Percentiles rank a stretch among this genome's conserved stretches.
phyloP scores from a whole-genome alignment of 2,113 vertebrate genomes.

The Hippolais icterina region DNA sequence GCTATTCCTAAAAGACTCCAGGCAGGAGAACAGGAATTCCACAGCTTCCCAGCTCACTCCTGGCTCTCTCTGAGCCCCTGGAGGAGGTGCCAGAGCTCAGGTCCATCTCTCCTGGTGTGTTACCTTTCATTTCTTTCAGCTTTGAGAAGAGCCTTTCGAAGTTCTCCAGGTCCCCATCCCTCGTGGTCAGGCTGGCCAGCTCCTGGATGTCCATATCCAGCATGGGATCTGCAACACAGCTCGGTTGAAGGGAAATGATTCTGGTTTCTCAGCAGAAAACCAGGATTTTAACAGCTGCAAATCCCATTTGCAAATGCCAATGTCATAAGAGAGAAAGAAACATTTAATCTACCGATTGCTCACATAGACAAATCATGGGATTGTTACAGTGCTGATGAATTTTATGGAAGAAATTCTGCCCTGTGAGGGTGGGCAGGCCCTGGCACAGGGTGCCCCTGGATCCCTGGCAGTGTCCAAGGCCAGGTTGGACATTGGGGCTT shows the following conservation, averaged over 20 bases:
- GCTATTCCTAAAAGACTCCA: background rate
- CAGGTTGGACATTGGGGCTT: background rate
- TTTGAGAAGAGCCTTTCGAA: constrained; percentile 95
- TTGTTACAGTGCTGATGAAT: background rate
- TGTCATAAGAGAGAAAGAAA: background rate
- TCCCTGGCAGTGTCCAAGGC: background rate
- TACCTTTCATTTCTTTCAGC: constrained; percentile 99
- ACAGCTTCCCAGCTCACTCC: background rate
- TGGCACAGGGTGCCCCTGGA: background rate
- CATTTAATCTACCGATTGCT: background rate
- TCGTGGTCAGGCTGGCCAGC: constrained; percentile 91
- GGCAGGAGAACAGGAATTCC: background rate
- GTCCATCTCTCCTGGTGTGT: rapidly evolving
- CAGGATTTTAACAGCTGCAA: background rate
- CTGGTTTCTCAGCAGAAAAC: background rate
- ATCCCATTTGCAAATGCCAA: background rate
- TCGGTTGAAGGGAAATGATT: background rate
- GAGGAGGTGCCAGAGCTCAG: background rate
- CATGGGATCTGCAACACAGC: constrained; percentile 79
- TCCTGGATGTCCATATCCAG: constrained; percentile 94
- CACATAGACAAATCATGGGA: background rate
- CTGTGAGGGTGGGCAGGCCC: background rate
- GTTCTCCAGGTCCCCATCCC: constrained; percentile 91
- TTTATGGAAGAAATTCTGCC: background rate
- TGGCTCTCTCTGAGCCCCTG: background rate